A percentile compares a stretch with the other conserved stretches of the same genome.
Conservation (phyloP, 2,113 vertebrate species). For the Laterallus jamaicensis region DNA sequence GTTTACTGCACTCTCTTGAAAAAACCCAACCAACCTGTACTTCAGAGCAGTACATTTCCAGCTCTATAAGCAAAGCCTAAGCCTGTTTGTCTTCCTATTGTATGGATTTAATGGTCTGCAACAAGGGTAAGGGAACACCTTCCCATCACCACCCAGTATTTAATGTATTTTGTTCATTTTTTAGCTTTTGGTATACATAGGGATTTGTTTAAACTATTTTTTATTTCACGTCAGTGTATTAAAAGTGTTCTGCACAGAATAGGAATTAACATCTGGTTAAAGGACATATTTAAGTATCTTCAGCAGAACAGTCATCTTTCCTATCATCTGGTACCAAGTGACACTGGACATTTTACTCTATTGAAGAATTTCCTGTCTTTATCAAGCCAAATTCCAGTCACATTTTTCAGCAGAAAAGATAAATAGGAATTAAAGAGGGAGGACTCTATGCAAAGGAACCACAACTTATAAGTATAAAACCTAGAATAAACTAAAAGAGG, state of each 20-base stretch:
- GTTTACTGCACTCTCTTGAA: not conserved
- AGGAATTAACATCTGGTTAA: not conserved
- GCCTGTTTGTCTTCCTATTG: not conserved
- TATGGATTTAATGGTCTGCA: not conserved
- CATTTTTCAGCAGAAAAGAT: not conserved
- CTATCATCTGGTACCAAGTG: not conserved
- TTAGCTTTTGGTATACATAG: not conserved
- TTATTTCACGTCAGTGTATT: not conserved
- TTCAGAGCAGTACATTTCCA: not conserved
- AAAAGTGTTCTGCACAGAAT: not conserved
- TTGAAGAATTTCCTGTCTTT: not conserved
- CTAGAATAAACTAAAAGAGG: not conserved
- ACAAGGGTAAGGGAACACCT: not conserved
- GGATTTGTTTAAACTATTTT: not conserved
- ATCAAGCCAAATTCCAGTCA: not conserved
- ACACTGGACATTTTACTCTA: not conserved
- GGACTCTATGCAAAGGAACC: not conserved
- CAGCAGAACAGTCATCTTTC: not conserved
- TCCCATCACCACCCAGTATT: not conserved
- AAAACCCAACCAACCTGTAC: not conserved
- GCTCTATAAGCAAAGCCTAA: not conserved
- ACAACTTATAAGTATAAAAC: not conserved
- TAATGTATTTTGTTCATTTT: not conserved
- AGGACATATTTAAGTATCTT: not conserved
- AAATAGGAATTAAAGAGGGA: not conserved